These are phyloP conservation scores for Drosophila lowei DNA, from an alignment of 1,140 invertebrate species.

Conservation along the genomic window DNA sequence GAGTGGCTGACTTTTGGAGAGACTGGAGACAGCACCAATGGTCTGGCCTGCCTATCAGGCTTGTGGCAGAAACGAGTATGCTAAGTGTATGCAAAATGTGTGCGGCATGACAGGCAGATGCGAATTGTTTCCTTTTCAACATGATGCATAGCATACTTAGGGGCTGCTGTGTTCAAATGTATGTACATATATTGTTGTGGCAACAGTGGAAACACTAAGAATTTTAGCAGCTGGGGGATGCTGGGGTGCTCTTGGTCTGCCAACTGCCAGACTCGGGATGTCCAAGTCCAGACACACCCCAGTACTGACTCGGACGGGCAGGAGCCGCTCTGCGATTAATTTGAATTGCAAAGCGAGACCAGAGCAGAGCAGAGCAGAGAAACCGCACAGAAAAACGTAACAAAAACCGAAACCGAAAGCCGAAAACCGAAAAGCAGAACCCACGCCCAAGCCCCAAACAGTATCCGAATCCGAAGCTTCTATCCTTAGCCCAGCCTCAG, in stretches of 20 bases:
- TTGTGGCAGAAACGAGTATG: slow-evolving; percentile 20
- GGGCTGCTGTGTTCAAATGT: background rate
- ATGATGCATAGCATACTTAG: slow-evolving; percentile 12
- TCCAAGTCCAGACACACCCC: slow-evolving; percentile 22
- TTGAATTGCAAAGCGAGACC: slow-evolving; percentile 33
- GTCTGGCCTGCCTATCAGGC: no score
- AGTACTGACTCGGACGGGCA: background rate
- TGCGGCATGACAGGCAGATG: slow-evolving; percentile 27
- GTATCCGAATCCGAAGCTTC: slow-evolving; percentile 1
- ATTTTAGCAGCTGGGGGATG: background rate
- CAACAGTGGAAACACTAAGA: background rate
- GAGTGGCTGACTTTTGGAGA: no score
- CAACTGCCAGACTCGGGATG: slow-evolving; percentile 24
- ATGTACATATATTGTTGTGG: background rate
- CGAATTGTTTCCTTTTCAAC: slow-evolving; percentile 31
- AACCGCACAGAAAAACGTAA: no score
- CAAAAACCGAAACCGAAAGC: no score
- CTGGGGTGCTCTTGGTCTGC: slow-evolving; percentile 9
- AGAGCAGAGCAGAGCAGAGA: background rate
- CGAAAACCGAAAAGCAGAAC: no score
- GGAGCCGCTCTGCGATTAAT: slow-evolving; percentile 11
- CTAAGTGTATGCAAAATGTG: slow-evolving; percentile 46
- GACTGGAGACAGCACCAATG: no score
- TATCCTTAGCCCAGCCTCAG: background rate
- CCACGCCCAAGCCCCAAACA: background rate